phyloP scores from a whole-genome alignment of 2,888 invertebrate species.

The Hirtodrosophila duncani region DNA sequence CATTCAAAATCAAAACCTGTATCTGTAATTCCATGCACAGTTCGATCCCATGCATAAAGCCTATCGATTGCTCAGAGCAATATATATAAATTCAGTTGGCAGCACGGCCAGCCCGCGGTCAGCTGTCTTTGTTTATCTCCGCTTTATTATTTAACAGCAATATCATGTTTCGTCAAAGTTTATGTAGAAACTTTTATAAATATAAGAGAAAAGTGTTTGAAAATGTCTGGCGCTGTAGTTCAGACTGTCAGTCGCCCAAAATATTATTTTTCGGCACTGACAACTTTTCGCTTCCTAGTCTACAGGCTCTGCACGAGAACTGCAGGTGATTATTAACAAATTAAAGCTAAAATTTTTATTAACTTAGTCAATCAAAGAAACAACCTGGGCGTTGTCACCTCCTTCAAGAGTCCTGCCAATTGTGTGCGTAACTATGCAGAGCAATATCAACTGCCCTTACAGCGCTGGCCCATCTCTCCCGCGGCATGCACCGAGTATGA shows the following conservation, averaged over 20 bases:
- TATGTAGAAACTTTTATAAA: conserved; percentile 60
- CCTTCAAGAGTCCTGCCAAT: conserved; percentile 81
- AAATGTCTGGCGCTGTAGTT: conserved; percentile 5
- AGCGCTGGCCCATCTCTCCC: conserved; percentile 83
- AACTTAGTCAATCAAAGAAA: no score
- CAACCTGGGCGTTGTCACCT: conserved; percentile 84
- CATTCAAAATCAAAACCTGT: no score
- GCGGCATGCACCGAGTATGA: conserved; percentile 81
- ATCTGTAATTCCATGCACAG: no score
- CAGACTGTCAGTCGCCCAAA: conserved; percentile 64
- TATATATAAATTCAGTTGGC: not conserved
- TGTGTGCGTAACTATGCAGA: conserved; percentile 84
- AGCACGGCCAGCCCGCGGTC: not conserved
- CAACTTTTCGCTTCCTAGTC: conserved; percentile 87
- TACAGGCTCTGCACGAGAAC: conserved; percentile 83
- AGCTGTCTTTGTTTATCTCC: conserved; percentile 22
- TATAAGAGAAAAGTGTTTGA: conserved; percentile 68
- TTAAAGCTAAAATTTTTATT: not conserved
- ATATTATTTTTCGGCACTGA: conserved; percentile 94
- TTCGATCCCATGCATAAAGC: no score
- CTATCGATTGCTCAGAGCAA: no score
- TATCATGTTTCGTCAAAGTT: conserved; percentile 37
- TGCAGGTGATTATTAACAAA: conserved; percentile 79
- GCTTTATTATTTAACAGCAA: conserved; percentile 19
- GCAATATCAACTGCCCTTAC: conserved; percentile 81